phyloP scores from a whole-genome alignment of 2,797 vertebrate genomes.

The Carcharodon carcharias region DNA sequence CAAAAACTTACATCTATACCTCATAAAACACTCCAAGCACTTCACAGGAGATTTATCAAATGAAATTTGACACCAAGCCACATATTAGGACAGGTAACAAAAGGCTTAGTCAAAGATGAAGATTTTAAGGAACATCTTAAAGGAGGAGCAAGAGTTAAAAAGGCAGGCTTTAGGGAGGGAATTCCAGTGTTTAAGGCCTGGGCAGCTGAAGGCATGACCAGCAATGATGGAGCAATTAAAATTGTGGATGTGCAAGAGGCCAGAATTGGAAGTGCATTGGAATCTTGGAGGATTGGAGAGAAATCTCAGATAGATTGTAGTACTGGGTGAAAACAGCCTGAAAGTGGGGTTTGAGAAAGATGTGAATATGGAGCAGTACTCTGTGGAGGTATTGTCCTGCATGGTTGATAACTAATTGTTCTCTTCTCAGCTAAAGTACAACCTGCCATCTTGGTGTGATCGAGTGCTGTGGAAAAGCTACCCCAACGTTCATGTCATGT shows the following conservation, averaged over 20 bases:
- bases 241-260: neutral
- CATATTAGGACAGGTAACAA: neutral
- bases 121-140: neutral
- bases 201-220: neutral
- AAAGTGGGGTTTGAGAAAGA: neutral
- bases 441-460: conserved; percentile 96
- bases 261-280: neutral
- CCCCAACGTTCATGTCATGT: conserved; percentile 83
- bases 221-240: neutral
- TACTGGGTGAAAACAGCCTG: neutral
- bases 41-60: neutral
- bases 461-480: conserved; percentile 92
- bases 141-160: neutral
- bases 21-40: neutral
- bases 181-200: neutral
- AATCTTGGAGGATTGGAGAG: neutral
- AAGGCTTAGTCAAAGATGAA: neutral
- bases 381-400: neutral
- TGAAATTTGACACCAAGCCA: neutral
- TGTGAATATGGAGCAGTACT: neutral
- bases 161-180: neutral
- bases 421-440: conserved; percentile 83
- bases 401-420: neutral
- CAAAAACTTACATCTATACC: neutral
- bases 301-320: neutral